These are phyloP conservation scores for Phaethon lepturus DNA, from an alignment of 2,113 vertebrate genomes.

Conservation along the genomic window DNA sequence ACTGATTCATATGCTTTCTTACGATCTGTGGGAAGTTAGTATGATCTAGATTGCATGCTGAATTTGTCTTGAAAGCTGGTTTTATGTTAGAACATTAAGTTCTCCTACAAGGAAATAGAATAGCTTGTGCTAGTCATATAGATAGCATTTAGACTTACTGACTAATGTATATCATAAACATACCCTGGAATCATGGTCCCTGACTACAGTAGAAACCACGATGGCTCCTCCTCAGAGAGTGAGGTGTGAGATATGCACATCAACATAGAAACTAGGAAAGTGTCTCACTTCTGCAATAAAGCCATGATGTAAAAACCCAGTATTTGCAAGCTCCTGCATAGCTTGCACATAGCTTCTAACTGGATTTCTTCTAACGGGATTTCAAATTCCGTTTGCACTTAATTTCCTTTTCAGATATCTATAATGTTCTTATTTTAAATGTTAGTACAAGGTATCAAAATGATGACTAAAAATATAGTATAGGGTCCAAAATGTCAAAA, in stretches of 20 bases:
- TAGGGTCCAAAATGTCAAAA: neutral
- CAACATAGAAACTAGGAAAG: neutral
- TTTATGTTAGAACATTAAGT: neutral
- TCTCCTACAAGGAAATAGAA: neutral
- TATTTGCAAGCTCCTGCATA: neutral
- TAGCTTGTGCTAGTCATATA: neutral
- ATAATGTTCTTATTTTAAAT: neutral
- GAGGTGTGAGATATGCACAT: neutral
- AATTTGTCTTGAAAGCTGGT: neutral
- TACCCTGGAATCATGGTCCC: neutral
- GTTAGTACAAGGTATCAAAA: neutral
- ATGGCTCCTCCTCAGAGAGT: accelerated
- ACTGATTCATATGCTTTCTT: neutral
- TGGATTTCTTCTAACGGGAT: neutral
- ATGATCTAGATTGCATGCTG: neutral
- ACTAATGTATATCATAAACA: neutral
- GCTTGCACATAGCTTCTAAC: neutral
- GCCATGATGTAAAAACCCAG: neutral
- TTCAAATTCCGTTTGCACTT: neutral
- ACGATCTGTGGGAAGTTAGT: neutral
- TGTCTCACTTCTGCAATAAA: neutral
- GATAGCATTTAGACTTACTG: neutral
- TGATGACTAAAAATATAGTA: neutral
- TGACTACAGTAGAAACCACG: neutral
- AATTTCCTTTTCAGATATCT: neutral